These are phyloP conservation scores for Tinamus guttatus DNA, from an alignment of 2,113 vertebrate species.

Conservation along the genomic window DNA sequence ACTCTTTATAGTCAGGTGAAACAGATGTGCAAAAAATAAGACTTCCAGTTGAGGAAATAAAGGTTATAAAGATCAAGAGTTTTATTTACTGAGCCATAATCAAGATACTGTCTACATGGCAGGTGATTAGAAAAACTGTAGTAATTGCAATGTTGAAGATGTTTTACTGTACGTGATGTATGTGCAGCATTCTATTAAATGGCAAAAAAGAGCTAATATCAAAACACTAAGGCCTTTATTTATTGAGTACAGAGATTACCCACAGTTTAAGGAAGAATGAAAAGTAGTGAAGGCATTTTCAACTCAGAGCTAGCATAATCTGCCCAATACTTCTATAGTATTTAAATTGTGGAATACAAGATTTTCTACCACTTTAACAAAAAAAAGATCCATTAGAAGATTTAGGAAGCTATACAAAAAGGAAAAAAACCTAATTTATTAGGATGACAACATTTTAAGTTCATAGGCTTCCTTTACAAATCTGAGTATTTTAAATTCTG, in stretches of 20 bases:
- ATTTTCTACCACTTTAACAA: no score
- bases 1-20: background rate
- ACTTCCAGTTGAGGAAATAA: background rate
- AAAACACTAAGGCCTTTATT: background rate
- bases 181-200: background rate
- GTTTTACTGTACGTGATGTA: background rate
- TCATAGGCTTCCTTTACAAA: background rate
- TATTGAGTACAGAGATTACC: background rate
- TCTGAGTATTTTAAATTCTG: background rate
- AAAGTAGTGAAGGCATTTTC: background rate
- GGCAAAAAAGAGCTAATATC: background rate
- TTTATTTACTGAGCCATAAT: background rate
- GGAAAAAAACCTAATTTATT: background rate
- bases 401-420: background rate
- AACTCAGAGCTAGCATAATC: background rate
- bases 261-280: background rate
- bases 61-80: background rate
- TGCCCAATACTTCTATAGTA: background rate
- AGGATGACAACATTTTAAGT: background rate
- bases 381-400: background rate
- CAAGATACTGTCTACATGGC: background rate
- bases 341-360: background rate
- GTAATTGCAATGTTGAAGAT: background rate
- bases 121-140: background rate
- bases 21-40: background rate